Base-by-base conservation (phyloP, 2,797 vertebrate species). In the Tapirus indicus region DNA sequence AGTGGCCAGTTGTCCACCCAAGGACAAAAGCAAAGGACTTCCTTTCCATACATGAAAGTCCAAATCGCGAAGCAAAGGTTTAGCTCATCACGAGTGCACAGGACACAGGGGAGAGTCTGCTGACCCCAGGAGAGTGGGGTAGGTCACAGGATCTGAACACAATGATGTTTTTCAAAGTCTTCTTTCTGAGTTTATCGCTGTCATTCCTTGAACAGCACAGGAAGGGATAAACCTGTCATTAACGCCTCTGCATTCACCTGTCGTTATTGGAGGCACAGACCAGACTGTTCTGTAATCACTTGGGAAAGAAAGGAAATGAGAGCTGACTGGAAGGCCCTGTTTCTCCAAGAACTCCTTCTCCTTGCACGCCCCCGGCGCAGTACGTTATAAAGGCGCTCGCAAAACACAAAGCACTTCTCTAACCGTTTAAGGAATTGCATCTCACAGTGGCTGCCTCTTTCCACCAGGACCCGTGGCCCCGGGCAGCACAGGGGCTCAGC, bases 371-470 rank as follows among this genome's bases (percentile, higher is more conserved):
- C 69, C 52, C 69, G 83, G 78, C n/a, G 58, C 56, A 75, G 91
- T 87, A 52, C 60, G 56, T 44, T 44, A 29, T 23, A 78, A 95
- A 96, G 6, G 20, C 60, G 1, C 38, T 95, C 93, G 66, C 52
- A 52, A 78, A 93, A 83, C 75, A n/a, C 0, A n/a, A 74, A 79
- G 69, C 93, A n/a, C 64, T 35, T 5, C 92, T 27, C 83, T 56
- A 38, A 54, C 47, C 2, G 1, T 52, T 83, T 12, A n/a, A 44
- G 84, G 58, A 18, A 58, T 52, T 41, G 18, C 74, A 96, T 74
- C 58, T 66, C 49, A 60, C 3, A 4, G n/a, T 16, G 79, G 49
- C 56, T 44, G 14, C 89, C 21, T 29, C 44, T 85, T 49, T 94
- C 49, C 88, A 3, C 25, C 35, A 71, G 74, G 13, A 21, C 9